phyloP scores from a whole-genome alignment of 2,888 invertebrate genomes.

The Rutpela maculata region DNA sequence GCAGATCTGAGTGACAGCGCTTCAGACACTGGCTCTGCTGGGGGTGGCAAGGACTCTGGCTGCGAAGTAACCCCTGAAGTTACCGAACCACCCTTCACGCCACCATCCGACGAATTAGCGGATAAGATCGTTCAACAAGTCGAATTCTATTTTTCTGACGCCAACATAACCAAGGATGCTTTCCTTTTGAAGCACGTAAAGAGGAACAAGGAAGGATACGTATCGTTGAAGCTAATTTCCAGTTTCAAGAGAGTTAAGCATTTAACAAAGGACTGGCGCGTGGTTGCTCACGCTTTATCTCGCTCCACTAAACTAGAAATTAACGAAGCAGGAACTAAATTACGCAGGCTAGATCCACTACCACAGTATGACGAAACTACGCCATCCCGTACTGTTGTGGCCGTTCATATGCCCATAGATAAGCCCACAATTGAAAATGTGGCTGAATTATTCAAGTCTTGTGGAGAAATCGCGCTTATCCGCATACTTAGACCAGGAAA shows the following conservation, averaged over 20 bases:
- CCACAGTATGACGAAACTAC: slow-evolving; percentile 95
- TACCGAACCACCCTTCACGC: slow-evolving; percentile 79
- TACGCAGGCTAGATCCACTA: slow-evolving; percentile 88
- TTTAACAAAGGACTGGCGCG: slow-evolving; percentile 94
- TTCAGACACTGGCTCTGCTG: slow-evolving; percentile 79
- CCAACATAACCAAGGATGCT: slow-evolving; percentile 95
- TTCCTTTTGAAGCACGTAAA: slow-evolving; percentile 96
- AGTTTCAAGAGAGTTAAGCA: slow-evolving; percentile 97
- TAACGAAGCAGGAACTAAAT: slow-evolving; percentile 93
- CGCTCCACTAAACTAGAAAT: slow-evolving; percentile 89
- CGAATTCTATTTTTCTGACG: slow-evolving; percentile 97
- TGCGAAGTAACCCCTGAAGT: slow-evolving; percentile 79
- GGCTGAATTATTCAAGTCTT: slow-evolving; percentile 91
- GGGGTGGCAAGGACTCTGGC: slow-evolving; percentile 82
- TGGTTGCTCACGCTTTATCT: slow-evolving; percentile 90
- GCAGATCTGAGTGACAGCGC: slow-evolving; percentile 82
- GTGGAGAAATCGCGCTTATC: slow-evolving; percentile 93
- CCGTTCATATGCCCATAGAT: slow-evolving; percentile 89
- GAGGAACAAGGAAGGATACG: slow-evolving; percentile 96
- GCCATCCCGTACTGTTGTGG: slow-evolving; percentile 93
- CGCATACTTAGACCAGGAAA: slow-evolving; percentile 92
- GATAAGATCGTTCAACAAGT: slow-evolving; percentile 90
- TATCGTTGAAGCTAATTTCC: slow-evolving; percentile 94
- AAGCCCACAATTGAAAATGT: slow-evolving; percentile 92
- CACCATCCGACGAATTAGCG: slow-evolving; percentile 86